These are phyloP conservation scores for Linnaemya tessellans DNA, from an alignment of 2,888 invertebrate species.

Conservation along the genomic window DNA sequence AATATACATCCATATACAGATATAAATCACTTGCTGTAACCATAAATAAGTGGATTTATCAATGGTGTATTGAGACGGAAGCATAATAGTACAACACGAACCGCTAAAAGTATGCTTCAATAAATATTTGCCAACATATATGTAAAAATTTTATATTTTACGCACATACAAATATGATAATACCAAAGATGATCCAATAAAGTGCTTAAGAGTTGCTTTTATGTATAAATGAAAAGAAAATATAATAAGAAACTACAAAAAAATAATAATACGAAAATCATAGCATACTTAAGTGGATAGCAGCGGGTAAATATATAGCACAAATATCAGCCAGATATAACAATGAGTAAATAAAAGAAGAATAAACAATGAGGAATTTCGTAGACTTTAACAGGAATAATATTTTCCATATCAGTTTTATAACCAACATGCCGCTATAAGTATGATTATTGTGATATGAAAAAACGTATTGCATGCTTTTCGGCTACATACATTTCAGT, in stretches of 20 bases:
- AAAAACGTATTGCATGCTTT: slow-evolving; percentile 56
- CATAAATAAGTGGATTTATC: slow-evolving; percentile 70
- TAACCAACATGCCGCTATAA: no score
- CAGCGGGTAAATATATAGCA: slow-evolving; percentile 30
- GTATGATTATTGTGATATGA: not conserved
- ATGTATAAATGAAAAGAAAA: not conserved
- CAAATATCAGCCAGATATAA: not conserved
- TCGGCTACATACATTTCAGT: not conserved
- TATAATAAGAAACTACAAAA: slow-evolving; percentile 39
- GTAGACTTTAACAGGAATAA: no score
- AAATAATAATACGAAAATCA: slow-evolving; percentile 63
- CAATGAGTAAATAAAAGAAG: not conserved
- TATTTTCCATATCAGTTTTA: no score
- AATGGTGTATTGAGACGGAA: slow-evolving; percentile 57
- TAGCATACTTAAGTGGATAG: slow-evolving; percentile 74
- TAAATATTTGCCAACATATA: slow-evolving; percentile 11
- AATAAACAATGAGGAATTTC: not conserved
- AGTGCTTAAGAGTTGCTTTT: slow-evolving; percentile 75
- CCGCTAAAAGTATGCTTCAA: slow-evolving; percentile 64
- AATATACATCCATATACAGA: not conserved
- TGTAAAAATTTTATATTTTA: slow-evolving; percentile 22
- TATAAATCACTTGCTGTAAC: slow-evolving; percentile 66
- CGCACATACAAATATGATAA: slow-evolving; percentile 56
- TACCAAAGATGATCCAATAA: slow-evolving; percentile 79
- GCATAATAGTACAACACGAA: slow-evolving; percentile 39